Evolutionary conservation across 2,797 vertebrate genomes (phyloP).

Genomic region (Pelodytes ibericus): DNA sequence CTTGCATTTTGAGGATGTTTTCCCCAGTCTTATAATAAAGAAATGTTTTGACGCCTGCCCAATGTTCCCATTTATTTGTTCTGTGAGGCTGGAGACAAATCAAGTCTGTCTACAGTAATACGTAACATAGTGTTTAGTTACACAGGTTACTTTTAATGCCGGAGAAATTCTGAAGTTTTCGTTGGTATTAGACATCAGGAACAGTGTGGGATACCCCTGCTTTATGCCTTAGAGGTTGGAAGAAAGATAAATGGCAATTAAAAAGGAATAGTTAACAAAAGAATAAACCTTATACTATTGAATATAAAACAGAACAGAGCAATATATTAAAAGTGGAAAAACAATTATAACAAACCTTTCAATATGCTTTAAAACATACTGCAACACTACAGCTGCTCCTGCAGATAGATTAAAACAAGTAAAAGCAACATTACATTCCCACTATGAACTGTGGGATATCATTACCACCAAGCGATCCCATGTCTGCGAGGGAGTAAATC

Average conservation of each 20-base stretch:
- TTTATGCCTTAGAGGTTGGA: neutral
- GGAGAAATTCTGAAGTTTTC: no score
- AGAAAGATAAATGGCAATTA: neutral
- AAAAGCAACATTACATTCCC: neutral
- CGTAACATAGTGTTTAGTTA: no score
- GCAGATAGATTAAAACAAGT: neutral
- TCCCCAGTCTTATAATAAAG: no score
- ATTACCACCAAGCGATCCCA: slow-evolving; percentile 1
- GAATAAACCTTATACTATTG: neutral
- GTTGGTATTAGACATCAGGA: no score
- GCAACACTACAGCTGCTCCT: neutral
- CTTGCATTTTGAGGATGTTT: no score
- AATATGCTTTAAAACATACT: neutral
- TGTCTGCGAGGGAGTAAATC: slow-evolving; percentile 33
- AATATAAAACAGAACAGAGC: neutral
- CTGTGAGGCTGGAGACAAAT: no score
- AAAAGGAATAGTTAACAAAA: neutral
- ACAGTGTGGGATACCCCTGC: neutral
- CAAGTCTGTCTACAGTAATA: no score
- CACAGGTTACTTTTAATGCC: no score
- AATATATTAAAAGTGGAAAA: neutral
- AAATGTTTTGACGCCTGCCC: no score
- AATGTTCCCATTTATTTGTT: no score
- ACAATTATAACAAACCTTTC: neutral
- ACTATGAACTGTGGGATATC: neutral